Base-by-base conservation (phyloP, 2,888 invertebrate species). In the Microplitis manilae region DNA sequence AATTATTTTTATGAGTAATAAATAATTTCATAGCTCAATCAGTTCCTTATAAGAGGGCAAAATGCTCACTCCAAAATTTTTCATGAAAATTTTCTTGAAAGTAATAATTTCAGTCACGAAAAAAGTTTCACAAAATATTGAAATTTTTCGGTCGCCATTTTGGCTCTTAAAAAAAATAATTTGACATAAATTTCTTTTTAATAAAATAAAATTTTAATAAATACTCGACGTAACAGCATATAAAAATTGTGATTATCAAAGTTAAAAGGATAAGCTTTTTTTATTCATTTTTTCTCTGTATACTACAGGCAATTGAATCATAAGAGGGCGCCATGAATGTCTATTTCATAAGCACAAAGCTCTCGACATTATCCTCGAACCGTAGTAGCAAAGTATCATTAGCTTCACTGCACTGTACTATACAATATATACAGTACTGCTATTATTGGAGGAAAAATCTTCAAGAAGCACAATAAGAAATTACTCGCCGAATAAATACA, bases 301-400 rank as follows among this genome's bases (percentile, higher is more conserved):
- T 13, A 50, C 50, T 50, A 13, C 50, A 50, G 50, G 50, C 50
- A 50, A 50, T 50, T 50, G 50, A 50, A 50, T 50, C 9, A 50
- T 13, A 50, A 50, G 50, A 50, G 50, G 50, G 50, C 50, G 13
- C 50, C 50, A 50, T 50, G 50, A 50, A 50, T 50, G 50, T 50
- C 50, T 50, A 50, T 50, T 50, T 50, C 50, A 50, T 50, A 50
- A 50, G 50, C 50, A 50, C 50, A 50, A 50, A 50, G 50, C 50
- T 50, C 50, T 50, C 13, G 50, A 50, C 50, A 50, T 50, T 50
- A 50, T 50, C 50, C 50, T 50, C 50, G 13, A 50, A 4, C 8
- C 50, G 50, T 50, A 50, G 50, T 13, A 13, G 50, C 9, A 50
- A 50, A 50, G 50, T 50, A 50, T 50, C 50, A 50, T 50, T 50